A percentile compares a stretch with the other conserved stretches of the same genome.
Conservation (phyloP, 2,113 vertebrate genomes). For the Paratilapia polleni region DNA sequence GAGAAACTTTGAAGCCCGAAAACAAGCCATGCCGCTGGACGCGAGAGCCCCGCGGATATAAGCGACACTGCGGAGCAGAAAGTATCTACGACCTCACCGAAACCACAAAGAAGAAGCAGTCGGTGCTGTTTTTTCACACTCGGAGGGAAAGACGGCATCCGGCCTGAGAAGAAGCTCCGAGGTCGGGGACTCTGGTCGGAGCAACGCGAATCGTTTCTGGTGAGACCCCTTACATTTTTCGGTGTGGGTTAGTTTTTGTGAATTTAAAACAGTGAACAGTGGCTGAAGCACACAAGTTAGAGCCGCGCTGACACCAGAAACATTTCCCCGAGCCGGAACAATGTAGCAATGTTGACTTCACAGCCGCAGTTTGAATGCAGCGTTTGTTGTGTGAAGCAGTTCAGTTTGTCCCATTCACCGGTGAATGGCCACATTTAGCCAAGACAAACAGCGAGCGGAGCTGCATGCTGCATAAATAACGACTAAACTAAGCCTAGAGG, state of each 20-base stretch:
- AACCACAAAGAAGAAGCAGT: slow-evolving; percentile 63
- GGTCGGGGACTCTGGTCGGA: slow-evolving; percentile 77
- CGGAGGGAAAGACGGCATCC: slow-evolving; percentile 76
- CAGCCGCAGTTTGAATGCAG: slow-evolving; percentile 19
- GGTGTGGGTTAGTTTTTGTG: background rate
- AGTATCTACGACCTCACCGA: slow-evolving; percentile 41
- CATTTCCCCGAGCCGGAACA: slow-evolving; percentile 11
- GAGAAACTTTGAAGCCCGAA: slow-evolving; percentile 43
- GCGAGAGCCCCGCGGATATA: slow-evolving; percentile 40
- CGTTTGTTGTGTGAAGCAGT: slow-evolving; percentile 16
- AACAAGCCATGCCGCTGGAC: slow-evolving; percentile 38
- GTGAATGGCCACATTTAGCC: slow-evolving; percentile 16
- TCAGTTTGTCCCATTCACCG: slow-evolving; percentile 29
- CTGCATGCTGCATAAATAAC: background rate
- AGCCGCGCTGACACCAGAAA: background rate
- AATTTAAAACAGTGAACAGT: background rate
- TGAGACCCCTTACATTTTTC: slow-evolving; percentile 36
- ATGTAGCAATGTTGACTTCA: slow-evolving; percentile 52
- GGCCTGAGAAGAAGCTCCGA: slow-evolving; percentile 78
- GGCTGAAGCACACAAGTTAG: background rate
- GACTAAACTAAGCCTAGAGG: background rate
- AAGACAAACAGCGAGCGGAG: background rate
- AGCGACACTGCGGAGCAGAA: slow-evolving; percentile 47
- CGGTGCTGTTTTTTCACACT: slow-evolving; percentile 34
- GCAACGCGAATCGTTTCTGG: slow-evolving; percentile 76